phyloP scores from a whole-genome alignment of 2,888 invertebrate genomes.

The Hyalella azteca region DNA sequence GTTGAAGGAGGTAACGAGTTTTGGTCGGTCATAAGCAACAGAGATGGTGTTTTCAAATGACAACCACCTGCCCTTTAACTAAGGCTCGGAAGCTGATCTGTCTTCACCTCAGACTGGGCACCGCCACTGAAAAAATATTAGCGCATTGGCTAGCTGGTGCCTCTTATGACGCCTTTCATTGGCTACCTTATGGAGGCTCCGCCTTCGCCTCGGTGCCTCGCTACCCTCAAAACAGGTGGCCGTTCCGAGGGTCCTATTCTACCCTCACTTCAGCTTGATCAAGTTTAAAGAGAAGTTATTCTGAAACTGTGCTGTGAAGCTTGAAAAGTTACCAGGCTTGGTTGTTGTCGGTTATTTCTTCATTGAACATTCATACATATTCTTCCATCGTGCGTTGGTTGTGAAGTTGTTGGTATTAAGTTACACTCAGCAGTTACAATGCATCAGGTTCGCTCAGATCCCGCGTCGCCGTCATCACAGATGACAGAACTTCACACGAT shows the following conservation, averaged over 20 bases:
- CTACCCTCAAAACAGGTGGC: not conserved
- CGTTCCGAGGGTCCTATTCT: constrained; percentile 7
- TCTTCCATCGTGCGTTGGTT: no score
- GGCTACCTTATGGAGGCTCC: not conserved
- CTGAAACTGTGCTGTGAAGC: no score
- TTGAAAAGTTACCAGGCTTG: no score
- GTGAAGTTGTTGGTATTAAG: no score
- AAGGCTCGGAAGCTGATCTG: not conserved
- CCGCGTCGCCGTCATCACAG: not conserved
- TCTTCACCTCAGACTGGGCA: constrained; percentile 12
- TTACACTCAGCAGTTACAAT: not conserved
- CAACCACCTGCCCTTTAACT: constrained; percentile 30
- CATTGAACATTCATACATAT: no score
- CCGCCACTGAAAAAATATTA: constrained; percentile 3
- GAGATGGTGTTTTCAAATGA: constrained; percentile 18
- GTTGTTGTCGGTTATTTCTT: no score
- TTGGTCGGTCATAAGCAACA: not conserved
- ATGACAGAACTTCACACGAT: not conserved
- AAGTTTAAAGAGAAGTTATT: not conserved
- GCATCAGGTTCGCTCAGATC: not conserved
- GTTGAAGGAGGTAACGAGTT: not conserved
- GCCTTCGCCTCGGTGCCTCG: not conserved
- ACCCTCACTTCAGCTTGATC: not conserved
- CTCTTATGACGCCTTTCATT: not conserved
- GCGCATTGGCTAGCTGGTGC: not conserved